Base-by-base conservation (phyloP, 1,140 invertebrate genomes). In the Galendromus occidentalis region DNA sequence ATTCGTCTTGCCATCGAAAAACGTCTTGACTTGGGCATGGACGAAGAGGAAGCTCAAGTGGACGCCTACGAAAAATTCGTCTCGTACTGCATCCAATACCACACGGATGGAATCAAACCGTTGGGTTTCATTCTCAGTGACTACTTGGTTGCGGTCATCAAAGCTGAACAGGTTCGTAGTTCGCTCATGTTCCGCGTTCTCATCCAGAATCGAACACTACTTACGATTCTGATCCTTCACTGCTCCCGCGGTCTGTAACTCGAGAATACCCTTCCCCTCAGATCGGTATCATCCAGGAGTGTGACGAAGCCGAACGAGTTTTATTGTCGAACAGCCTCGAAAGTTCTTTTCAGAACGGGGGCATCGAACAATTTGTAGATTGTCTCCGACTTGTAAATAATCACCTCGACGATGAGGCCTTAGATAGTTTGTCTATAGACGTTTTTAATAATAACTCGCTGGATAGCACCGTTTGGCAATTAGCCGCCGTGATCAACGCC, bases 41-140 rank as follows among this genome's bases (percentile, higher is more conserved):
- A 59, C 25, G 51, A 59, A 59, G 51, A 59, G 33, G 51, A 59
- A 59, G 51, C 51, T 14, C 51, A 59, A 22, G 33, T 33, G 51
- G 51, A 59, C 6, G 51, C 33, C 12, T 59, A 59, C 22, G 51
- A 59, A 18, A 59, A 59, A 33, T 59, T 59, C 51, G 14, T 59
- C 51, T 59, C 51, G 2, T 59, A 59, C 22, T 25, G 25, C 14
- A 22, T 59, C 17, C 51, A 59, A 25, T 59, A 59, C 9, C 51
- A 59, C 22, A 59, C 25, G 14, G 51, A 59, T 4, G 12, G 51
- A 14, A 25, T 59, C 14, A 59, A 59, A 59, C 51, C 51, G 14
- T 33, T 59, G 14, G 51, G 51, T 17, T 29, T 59, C 14, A 33
- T 59, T 14, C 22, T 59, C 4, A 33, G 51, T 14, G 20, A 59